Percentiles rank a stretch among this genome's conserved stretches.
Evolutionary conservation across 2,797 vertebrate genomes (phyloP).

Genomic region (Falco peregrinus): DNA sequence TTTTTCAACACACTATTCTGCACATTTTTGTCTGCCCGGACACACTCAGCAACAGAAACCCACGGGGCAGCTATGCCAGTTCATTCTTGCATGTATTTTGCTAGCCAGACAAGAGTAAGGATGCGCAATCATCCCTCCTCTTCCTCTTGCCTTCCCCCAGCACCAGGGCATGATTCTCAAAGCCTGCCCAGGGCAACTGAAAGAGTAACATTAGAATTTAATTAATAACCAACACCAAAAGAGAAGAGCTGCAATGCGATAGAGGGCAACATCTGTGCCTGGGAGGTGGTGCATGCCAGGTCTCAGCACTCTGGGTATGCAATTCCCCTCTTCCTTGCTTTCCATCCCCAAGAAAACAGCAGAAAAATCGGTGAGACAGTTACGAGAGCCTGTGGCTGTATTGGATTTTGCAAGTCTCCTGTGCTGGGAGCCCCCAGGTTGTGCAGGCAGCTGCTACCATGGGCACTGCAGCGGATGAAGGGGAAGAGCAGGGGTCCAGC

Average conservation of each 20-base stretch:
- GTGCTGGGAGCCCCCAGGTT: neutral
- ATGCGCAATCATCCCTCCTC: neutral
- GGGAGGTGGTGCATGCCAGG: neutral
- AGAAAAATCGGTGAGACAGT: neutral
- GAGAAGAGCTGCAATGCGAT: neutral
- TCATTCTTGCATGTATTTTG: neutral
- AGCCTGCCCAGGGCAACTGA: neutral
- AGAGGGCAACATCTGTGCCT: neutral
- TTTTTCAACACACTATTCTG: neutral
- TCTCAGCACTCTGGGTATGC: neutral
- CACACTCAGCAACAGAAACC: neutral
- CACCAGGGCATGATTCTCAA: neutral
- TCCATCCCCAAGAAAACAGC: neutral
- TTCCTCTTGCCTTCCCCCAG: neutral
- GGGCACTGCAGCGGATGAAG: rapidly evolving
- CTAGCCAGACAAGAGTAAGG: neutral
- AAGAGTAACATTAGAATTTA: neutral
- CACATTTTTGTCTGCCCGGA: neutral
- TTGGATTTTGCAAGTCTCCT: constrained; percentile 13
- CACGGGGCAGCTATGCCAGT: rapidly evolving
- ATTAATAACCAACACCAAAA: neutral
- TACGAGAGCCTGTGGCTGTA: neutral
- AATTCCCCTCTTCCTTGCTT: neutral
- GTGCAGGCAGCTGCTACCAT: neutral
- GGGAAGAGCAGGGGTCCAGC: neutral